Evolutionary conservation across 2,888 invertebrate species (phyloP).

Genomic region (Caradrina kadenii): DNA sequence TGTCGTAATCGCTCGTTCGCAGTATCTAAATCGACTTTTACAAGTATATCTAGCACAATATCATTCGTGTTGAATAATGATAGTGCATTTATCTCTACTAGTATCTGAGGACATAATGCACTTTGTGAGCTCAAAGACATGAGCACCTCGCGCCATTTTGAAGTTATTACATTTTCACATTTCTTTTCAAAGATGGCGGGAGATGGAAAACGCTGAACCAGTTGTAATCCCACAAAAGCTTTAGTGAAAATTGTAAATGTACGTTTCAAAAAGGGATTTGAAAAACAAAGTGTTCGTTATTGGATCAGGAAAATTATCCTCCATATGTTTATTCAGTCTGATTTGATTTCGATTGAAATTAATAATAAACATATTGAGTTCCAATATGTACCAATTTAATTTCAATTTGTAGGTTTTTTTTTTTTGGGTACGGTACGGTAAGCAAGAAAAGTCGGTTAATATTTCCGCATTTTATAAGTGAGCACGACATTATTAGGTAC

Average conservation of each 20-base stretch:
- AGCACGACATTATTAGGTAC: too few species aligned
- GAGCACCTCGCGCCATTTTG: slow-evolving; percentile 44
- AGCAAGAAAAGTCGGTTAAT: too few species aligned
- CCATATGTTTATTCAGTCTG: background rate
- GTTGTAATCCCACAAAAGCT: slow-evolving; percentile 21
- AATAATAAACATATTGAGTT: background rate
- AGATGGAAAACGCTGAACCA: slow-evolving; percentile 8
- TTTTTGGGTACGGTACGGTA: too few species aligned
- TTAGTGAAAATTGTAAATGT: slow-evolving; percentile 17
- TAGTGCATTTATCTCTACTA: slow-evolving; percentile 41
- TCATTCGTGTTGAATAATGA: slow-evolving; percentile 30
- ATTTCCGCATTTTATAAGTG: too few species aligned
- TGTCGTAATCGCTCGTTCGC: slow-evolving; percentile 3
- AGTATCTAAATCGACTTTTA: slow-evolving; percentile 31
- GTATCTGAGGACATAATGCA: slow-evolving; percentile 42
- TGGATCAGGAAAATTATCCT: background rate
- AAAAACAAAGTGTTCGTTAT: background rate
- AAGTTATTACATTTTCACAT: slow-evolving; percentile 41
- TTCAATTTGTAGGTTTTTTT: background rate
- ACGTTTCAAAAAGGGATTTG: slow-evolving; percentile 14
- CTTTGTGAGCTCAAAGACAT: slow-evolving; percentile 43
- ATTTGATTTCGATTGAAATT: background rate
- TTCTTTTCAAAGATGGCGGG: slow-evolving; percentile 39
- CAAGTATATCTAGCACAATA: slow-evolving; percentile 9
- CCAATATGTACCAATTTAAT: background rate